Evolutionary conservation across 2,888 invertebrate genomes (phyloP).

Genomic region (Cosmorhoe ocellata): DNA sequence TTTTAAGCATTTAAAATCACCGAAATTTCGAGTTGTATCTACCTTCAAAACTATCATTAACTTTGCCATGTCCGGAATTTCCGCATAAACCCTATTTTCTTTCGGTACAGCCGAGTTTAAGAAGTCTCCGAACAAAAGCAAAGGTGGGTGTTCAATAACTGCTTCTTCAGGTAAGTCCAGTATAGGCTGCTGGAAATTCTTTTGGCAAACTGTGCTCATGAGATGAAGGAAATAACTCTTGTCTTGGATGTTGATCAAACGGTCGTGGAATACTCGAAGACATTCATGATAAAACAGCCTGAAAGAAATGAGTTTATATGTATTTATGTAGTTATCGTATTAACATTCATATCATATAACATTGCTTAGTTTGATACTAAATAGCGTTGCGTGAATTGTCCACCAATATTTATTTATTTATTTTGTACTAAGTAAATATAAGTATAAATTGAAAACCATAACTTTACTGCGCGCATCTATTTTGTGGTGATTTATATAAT

Average conservation of each 20-base stretch:
- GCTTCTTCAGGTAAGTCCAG: constrained; percentile 82
- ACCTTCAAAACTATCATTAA: constrained; percentile 87
- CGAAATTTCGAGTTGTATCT: not conserved
- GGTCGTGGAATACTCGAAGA: constrained; percentile 94
- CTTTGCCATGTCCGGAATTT: constrained; percentile 88
- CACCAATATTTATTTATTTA: no score
- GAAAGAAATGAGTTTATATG: constrained; percentile 32
- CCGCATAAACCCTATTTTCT: constrained; percentile 90
- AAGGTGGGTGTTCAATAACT: constrained; percentile 83
- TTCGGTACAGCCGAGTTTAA: constrained; percentile 87
- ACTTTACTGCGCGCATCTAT: no score
- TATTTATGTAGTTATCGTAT: no score
- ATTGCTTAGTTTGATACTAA: no score
- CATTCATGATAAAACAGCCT: constrained; percentile 96
- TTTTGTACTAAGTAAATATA: no score
- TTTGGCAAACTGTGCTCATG: constrained; percentile 85
- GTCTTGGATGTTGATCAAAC: constrained; percentile 91
- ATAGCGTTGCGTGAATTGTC: no score
- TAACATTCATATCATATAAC: no score
- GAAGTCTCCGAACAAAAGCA: constrained; percentile 93
- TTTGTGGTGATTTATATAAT: no score
- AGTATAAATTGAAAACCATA: no score
- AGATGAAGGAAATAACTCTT: constrained; percentile 90
- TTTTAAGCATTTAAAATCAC: no score
- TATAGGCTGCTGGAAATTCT: constrained; percentile 84